Base-by-base conservation (phyloP, 2,113 vertebrate species). In the Furnarius figulus region DNA sequence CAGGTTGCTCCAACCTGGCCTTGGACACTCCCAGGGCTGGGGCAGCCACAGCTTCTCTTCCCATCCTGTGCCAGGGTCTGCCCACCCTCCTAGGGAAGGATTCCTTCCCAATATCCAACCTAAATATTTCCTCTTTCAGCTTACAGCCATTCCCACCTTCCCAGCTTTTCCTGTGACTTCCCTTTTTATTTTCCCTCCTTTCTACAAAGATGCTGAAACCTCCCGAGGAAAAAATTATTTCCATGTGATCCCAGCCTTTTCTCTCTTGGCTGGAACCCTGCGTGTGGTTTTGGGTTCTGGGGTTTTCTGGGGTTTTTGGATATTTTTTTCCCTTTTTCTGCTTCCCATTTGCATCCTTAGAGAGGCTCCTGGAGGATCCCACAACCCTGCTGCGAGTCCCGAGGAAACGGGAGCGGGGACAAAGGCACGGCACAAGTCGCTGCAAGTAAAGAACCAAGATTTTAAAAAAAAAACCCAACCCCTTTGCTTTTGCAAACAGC, bases 181-280 rank as follows among this genome's bases (percentile, higher is more conserved):
- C 0, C 6, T n/a, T 62, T 28, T 42, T 37, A 3, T 53, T 20
- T 16, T 14, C 5, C 2, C 8, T 7, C 40, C 30, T 61, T 87
- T 79, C 94, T 72, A 11, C 87, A 82, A 91, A n/a, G 91, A 89
- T 58, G 66, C 90, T 25, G 30, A 85, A 82, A 85, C 39, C 52
- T 62, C 93, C 66, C 31, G 39, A 93, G 50, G 47, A 14, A 21
- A 78, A 75, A 90, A 96, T 94, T 30, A 70, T 63, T 93, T 95
- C 96, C 95, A 76, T 85, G 47, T 94, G 83, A 96, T 83, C 70
- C 59, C 83, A 72, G 61, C 72, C 19, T 90, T 96, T 94, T 93
- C 61, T 35, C 31, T 85, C 67, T 70, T 93, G 93, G 93, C 89
- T 33, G 27, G 62, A 83, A 4, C 47, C 23, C 31, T 65, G 78